phyloP scores from a whole-genome alignment of 2,113 vertebrate species.

The Thryonomys swinderianus region DNA sequence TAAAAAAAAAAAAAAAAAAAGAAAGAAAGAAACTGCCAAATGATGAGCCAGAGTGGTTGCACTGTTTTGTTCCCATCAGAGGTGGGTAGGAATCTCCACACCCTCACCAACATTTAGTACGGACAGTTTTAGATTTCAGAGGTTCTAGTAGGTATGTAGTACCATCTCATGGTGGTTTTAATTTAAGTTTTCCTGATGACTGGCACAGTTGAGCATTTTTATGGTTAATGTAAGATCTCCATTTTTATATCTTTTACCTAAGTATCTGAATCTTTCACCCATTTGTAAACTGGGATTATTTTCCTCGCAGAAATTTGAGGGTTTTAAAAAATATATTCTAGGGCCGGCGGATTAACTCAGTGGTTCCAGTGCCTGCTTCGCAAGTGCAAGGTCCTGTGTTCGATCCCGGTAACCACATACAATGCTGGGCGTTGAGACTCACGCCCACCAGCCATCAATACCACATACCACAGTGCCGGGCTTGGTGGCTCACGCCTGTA shows the following conservation, averaged over 20 bases:
- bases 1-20: no score
- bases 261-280: conserved; percentile 23
- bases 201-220: conserved; percentile 9
- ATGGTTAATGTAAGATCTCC: neutral
- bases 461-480: no score
- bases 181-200: neutral
- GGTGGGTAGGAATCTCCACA: neutral
- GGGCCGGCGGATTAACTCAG: no score
- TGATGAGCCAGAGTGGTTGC: neutral
- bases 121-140: neutral
- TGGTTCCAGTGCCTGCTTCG: no score
- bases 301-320: conserved; percentile 13
- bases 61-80: neutral
- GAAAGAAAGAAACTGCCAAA: neutral
- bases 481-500: no score
- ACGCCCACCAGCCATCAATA: no score
- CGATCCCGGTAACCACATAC: no score
- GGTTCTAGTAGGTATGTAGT: neutral
- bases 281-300: neutral
- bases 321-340: neutral
- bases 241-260: neutral
- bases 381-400: no score
- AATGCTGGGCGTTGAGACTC: no score
- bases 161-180: neutral
- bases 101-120: neutral